Evolutionary conservation across 37 sponge, comb jelly and placozoan species (phyloP).

Genomic region (Theonella swinhoei): DNA sequence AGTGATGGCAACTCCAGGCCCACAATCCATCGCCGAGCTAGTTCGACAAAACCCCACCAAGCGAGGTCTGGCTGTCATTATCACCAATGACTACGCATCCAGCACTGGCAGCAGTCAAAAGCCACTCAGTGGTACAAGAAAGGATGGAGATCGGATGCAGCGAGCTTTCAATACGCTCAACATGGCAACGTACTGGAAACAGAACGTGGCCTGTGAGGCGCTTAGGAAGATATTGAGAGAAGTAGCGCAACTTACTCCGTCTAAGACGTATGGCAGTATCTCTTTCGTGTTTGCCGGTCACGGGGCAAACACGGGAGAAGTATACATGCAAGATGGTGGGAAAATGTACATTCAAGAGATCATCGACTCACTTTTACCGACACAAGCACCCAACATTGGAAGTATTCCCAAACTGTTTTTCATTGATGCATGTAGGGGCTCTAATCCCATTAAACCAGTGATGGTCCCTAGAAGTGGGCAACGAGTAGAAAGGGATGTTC

Average conservation of each 20-base stretch:
- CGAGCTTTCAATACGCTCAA: background rate
- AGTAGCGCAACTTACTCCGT: background rate
- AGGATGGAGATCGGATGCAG: constrained; percentile 2
- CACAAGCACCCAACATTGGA: background rate
- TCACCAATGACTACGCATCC: constrained; percentile 41
- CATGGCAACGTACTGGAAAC: background rate
- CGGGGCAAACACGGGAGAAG: background rate
- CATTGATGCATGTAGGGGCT: constrained; percentile 11
- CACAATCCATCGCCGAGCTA: background rate
- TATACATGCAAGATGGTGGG: background rate
- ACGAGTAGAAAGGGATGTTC: background rate
- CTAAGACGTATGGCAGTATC: background rate
- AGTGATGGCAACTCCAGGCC: too few species aligned
- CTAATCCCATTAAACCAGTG: background rate
- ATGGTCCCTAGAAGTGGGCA: background rate
- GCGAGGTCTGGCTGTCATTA: constrained; percentile 31
- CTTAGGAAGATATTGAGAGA: background rate
- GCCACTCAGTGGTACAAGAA: constrained; percentile 10
- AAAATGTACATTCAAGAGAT: background rate
- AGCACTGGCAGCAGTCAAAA: too few species aligned
- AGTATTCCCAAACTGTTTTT: constrained; percentile 11
- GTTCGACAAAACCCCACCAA: background rate
- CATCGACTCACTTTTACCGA: background rate
- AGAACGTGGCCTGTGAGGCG: background rate
- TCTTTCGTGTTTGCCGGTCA: background rate